Percentiles rank a stretch among this genome's conserved stretches.
Conservation (phyloP, 2,888 invertebrate species). For the Synergus umbraculus region DNA sequence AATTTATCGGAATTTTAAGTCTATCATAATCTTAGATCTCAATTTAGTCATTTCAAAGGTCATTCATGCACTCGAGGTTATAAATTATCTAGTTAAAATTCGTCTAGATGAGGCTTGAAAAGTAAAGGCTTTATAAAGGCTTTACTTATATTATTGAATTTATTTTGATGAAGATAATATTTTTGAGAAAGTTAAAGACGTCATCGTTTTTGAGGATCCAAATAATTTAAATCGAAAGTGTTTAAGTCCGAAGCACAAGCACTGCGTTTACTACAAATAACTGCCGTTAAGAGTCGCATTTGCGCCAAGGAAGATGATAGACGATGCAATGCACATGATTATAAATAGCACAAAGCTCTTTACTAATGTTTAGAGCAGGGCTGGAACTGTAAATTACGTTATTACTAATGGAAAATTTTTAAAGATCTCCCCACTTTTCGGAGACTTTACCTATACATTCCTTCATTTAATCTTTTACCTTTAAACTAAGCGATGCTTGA, state of each 20-base stretch:
- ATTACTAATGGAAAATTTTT: conserved; percentile 58
- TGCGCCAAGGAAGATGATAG: conserved; percentile 67
- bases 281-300: conserved; percentile 68
- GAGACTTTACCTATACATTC: conserved; percentile 61
- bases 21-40: neutral
- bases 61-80: conserved; percentile 21
- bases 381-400: conserved; percentile 71
- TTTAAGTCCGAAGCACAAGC: conserved; percentile 45
- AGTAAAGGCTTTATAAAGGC: neutral
- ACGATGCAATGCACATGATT: conserved; percentile 74
- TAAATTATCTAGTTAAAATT: conserved; percentile 14
- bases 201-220: neutral
- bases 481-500: conserved; percentile 55
- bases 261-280: conserved; percentile 41
- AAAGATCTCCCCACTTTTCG: conserved; percentile 56
- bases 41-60: neutral
- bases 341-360: conserved; percentile 76
- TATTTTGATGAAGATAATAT: neutral
- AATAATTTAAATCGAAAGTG: neutral
- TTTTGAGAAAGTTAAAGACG: conserved; percentile 23
- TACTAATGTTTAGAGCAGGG: conserved; percentile 64
- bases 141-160: conserved; percentile 14
- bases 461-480: conserved; percentile 63
- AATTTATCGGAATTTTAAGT: neutral
- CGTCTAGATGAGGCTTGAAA: conserved; percentile 6